phyloP scores from a whole-genome alignment of 1,140 invertebrate species.

The Lepidotrigona ventralis region DNA sequence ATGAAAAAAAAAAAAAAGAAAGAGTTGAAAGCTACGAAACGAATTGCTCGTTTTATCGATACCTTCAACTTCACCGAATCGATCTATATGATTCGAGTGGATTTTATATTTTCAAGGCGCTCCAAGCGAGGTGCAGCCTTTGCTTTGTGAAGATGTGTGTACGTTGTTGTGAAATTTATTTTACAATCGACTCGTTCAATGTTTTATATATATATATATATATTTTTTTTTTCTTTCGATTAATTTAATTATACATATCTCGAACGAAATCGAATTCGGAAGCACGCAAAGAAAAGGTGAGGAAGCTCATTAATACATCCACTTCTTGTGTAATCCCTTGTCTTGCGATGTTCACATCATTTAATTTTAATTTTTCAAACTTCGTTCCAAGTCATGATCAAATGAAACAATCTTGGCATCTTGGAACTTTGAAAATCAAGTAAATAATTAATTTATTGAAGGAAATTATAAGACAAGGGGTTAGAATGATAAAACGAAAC shows the following conservation, averaged over 20 bases:
- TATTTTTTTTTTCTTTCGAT: too few species aligned
- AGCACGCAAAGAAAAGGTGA: conserved; percentile 21
- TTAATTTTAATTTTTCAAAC: background rate
- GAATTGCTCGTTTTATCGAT: background rate
- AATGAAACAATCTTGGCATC: background rate
- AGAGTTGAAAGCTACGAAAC: background rate
- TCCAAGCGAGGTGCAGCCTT: conserved; percentile 12
- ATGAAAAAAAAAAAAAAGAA: background rate
- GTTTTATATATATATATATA: background rate
- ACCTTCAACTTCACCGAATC: background rate
- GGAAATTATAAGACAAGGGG: background rate
- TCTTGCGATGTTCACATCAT: background rate
- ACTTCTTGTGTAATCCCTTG: background rate
- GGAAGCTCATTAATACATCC: background rate
- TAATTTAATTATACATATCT: background rate
- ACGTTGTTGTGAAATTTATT: background rate
- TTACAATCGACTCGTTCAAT: background rate
- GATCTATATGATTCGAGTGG: background rate
- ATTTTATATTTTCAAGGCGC: conserved; percentile 9
- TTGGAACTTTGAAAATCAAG: too few species aligned
- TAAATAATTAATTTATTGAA: background rate
- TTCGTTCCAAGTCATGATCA: background rate
- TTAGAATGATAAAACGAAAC: background rate
- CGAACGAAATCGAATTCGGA: conserved; percentile 17
- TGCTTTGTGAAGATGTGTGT: background rate